Base-by-base conservation (phyloP, 2,113 vertebrate species). In the Willisornis vidua region DNA sequence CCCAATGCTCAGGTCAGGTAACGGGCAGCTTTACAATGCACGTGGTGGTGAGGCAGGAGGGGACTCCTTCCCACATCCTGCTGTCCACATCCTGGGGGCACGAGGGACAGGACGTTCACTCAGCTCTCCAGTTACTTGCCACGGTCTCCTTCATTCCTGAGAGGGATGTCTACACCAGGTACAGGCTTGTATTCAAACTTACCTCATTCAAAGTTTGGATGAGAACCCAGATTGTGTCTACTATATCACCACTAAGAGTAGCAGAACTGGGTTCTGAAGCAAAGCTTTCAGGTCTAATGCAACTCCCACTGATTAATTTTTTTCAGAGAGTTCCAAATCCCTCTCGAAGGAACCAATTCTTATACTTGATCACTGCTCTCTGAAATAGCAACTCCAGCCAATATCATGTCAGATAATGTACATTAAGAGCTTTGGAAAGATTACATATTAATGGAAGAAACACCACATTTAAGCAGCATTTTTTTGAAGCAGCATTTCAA, bases 51-150 rank as follows among this genome's bases (percentile, higher is more conserved):
- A 29, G 19, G 16, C 55, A 65, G 45, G 25, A 54, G 46, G 45
- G 7, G 39, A 35, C 24, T 72, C 41, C 68, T 54, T 37, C 46
- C 70, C 61, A 62, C 15, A 8, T 6, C n/a, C 45, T 59, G 35
- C 55, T 37, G 71, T 37, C 20, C 48, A 33, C 24, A 9, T 13
- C 55, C 54, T 41, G 37, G 13, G 8, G 48, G 10, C 28, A 73
- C 0, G 1, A 65, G 9, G 23, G n/a, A 14, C 29, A 61, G 24
- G 13, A 31, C 2, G 0, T 33, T 33, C 39, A 22, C 39, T 54
- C 2, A 2, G 23, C 10, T 85, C 39, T 75, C 57, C 35, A 10
- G 18, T 57, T 68, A 10, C 66, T 25, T 68, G 35, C 37, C 43
- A 63, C 41, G 18, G 19, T 37, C 48, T 83, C 35, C 83, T 67